phyloP scores from a whole-genome alignment of 1,140 invertebrate genomes.

The Drosophila serrata region DNA sequence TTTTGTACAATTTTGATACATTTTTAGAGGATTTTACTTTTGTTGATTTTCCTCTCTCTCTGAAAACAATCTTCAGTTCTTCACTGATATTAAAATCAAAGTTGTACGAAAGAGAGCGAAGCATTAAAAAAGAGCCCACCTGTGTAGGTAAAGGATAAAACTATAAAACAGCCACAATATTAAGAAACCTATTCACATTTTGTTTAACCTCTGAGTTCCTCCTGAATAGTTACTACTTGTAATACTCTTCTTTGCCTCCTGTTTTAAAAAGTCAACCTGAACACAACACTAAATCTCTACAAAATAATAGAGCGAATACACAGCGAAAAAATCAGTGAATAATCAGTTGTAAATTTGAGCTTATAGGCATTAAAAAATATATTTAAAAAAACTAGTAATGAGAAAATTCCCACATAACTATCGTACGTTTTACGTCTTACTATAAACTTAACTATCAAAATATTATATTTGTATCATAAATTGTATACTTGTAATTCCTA shows the following conservation, averaged over 20 bases:
- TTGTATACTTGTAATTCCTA: conserved; percentile 52
- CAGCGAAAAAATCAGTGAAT: conserved; percentile 55
- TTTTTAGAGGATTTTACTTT: conserved; percentile 72
- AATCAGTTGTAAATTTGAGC: conserved; percentile 84
- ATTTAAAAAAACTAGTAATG: conserved; percentile 9
- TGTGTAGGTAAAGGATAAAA: conserved; percentile 73
- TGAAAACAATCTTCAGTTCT: conserved; percentile 32
- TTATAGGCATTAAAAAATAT: conserved; percentile 69
- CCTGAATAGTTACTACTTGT: conserved; percentile 38
- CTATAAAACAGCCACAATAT: conserved; percentile 41
- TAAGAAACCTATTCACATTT: conserved; percentile 32
- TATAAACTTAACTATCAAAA: conserved; percentile 41
- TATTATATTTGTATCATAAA: conserved; percentile 52
- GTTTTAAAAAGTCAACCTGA: conserved; percentile 14
- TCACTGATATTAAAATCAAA: conserved; percentile 43
- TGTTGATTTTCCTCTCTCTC: conserved; percentile 46
- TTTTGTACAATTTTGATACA: conserved; percentile 80
- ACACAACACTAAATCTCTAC: conserved; percentile 11
- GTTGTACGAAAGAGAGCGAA: conserved; percentile 35
- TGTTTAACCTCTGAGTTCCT: conserved; percentile 43
- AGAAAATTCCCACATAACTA: conserved; percentile 42
- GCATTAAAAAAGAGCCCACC: conserved; percentile 74
- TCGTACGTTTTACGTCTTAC: conserved; percentile 47
- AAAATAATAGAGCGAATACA: background rate
- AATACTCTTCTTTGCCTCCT: conserved; percentile 19